phyloP scores from a whole-genome alignment of 1,140 invertebrate species.

The Drosophila tropicalis region DNA sequence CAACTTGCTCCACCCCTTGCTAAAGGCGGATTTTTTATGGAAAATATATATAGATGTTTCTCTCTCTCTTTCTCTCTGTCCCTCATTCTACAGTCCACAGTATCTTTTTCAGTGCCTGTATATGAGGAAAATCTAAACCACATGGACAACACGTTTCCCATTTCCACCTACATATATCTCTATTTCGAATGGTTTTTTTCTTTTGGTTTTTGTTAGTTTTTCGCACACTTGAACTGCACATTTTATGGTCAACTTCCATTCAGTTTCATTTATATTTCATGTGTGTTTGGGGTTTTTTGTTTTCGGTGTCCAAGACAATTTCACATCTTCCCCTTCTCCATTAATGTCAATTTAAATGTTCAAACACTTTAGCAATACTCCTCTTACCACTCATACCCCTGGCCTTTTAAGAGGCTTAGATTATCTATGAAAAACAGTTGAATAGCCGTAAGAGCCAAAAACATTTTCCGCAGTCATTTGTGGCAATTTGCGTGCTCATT shows the following conservation, averaged over 20 bases:
- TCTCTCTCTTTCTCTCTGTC: no score
- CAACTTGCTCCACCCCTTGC: background rate
- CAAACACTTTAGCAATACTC: slow-evolving; percentile 39
- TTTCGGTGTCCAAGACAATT: slow-evolving; percentile 35
- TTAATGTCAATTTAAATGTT: slow-evolving; percentile 66
- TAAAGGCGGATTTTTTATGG: background rate
- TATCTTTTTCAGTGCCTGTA: background rate
- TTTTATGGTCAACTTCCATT: slow-evolving; percentile 67
- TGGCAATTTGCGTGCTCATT: slow-evolving; percentile 73
- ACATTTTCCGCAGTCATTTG: slow-evolving; percentile 56
- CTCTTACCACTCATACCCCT: background rate
- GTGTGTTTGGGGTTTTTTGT: slow-evolving; percentile 39
- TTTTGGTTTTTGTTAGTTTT: slow-evolving; percentile 30
- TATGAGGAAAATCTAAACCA: slow-evolving; percentile 24
- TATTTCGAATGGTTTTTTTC: slow-evolving; percentile 32
- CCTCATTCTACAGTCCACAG: background rate
- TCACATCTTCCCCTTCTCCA: slow-evolving; percentile 47
- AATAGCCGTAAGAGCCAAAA: slow-evolving; percentile 21
- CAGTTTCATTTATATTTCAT: slow-evolving; percentile 68
- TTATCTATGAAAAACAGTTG: slow-evolving; percentile 47
- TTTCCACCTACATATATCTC: slow-evolving; percentile 7
- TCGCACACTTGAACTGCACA: slow-evolving; percentile 35
- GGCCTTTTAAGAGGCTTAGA: slow-evolving; percentile 33
- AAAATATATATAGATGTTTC: slow-evolving; percentile 9
- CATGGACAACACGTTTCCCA: slow-evolving; percentile 69